Conservation (phyloP, 2,113 vertebrate species). For the human (Homo sapiens) region GRCh38 chr7:105353001-105353500, state of each 20-base stretch:
- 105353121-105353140: slow-evolving; percentile 22
- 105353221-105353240: neutral
- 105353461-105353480: too few relatives aligned
- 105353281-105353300: neutral
- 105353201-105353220: neutral
- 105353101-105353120: slow-evolving; percentile 32
- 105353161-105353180: neutral
- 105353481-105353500: too few relatives aligned
- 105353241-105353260: neutral
- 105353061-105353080: slow-evolving; percentile 35
- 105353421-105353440: too few relatives aligned
- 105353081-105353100: slow-evolving; percentile 54
- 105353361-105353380: neutral
- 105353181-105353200: neutral
- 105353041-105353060: slow-evolving; percentile 36
- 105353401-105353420: too few relatives aligned
- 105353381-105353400: too few relatives aligned
- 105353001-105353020: neutral
- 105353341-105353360: neutral
- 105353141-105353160: slow-evolving; percentile 22
- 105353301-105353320: neutral
- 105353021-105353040: slow-evolving; percentile 5
- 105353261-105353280: neutral
- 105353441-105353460: too few relatives aligned
- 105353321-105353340: neutral